A percentile compares a stretch with the other conserved stretches of the same genome.
These are phyloP conservation scores for Pseudomyrmex pallidus DNA, from an alignment of 1,140 invertebrate genomes.

Conservation along the genomic window DNA sequence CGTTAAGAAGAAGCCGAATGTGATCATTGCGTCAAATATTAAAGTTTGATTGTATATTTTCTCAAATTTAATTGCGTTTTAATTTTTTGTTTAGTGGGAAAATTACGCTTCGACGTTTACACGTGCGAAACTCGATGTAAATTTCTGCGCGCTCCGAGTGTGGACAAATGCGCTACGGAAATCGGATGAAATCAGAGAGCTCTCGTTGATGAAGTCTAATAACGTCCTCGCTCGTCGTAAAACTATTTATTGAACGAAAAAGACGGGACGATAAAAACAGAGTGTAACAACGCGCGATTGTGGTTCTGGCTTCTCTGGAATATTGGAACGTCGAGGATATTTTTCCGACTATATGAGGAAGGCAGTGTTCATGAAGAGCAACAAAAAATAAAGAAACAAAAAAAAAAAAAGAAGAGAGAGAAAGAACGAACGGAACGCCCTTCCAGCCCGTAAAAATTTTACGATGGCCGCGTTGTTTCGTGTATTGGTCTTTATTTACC, in stretches of 20 bases:
- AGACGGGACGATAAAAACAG: conserved; percentile 37
- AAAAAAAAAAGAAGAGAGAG: neutral
- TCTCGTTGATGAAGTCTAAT: conserved; percentile 46
- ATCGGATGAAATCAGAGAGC: conserved; percentile 14
- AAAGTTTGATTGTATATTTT: neutral
- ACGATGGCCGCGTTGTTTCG: conserved; percentile 69
- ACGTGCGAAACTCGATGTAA: neutral
- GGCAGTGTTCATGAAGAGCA: conserved; percentile 50
- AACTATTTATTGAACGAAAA: conserved; percentile 53
- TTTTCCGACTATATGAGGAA: conserved; percentile 26
- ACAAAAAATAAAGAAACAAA: too few relatives aligned
- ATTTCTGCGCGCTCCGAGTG: neutral
- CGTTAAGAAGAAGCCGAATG: neutral
- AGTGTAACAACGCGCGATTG: conserved; percentile 45
- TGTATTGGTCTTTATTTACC: conserved; percentile 70
- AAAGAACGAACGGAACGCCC: conserved; percentile 10
- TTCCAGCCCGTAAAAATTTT: conserved; percentile 68
- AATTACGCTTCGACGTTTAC: neutral
- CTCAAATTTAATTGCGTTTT: neutral
- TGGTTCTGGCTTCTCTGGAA: conserved; percentile 28
- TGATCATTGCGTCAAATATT: neutral
- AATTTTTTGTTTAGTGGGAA: neutral
- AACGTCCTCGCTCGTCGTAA: conserved; percentile 24
- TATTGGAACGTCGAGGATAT: conserved; percentile 39
- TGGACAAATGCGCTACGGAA: neutral